Evolutionary conservation across 2,113 vertebrate genomes (phyloP).

Genomic region (Elephas maximus): DNA sequence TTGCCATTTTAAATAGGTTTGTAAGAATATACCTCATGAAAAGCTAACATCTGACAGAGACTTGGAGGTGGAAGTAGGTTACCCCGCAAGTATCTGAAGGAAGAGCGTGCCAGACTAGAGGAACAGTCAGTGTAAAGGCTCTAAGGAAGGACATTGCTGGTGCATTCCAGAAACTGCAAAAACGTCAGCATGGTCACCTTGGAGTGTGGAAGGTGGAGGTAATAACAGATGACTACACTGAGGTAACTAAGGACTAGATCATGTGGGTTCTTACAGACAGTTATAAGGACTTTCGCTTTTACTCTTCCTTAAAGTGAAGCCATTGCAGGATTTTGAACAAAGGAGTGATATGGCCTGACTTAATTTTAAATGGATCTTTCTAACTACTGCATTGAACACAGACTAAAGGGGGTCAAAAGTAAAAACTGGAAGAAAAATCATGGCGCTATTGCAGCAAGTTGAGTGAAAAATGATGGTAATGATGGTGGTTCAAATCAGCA

Average conservation of each 20-base stretch:
- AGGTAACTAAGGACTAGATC: neutral
- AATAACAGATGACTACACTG: neutral
- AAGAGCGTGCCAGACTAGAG: neutral
- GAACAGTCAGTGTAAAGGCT: neutral
- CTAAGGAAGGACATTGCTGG: no score
- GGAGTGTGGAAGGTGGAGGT: neutral
- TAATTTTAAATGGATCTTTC: neutral
- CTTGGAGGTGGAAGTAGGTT: neutral
- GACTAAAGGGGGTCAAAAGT: neutral
- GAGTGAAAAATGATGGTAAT: neutral
- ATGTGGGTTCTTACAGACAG: neutral
- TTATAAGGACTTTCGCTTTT: neutral
- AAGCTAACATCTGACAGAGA: neutral
- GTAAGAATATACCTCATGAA: neutral
- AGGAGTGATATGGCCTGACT: neutral
- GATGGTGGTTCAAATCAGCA: neutral
- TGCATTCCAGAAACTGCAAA: no score
- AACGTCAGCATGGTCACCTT: neutral
- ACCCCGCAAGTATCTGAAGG: neutral
- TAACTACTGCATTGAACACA: neutral
- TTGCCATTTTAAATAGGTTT: neutral
- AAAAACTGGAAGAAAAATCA: neutral
- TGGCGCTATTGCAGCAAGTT: neutral
- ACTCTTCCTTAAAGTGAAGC: neutral
- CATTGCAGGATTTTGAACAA: neutral